Base-by-base conservation (phyloP, 2,888 invertebrate genomes). In the Plagodis dolabraria region DNA sequence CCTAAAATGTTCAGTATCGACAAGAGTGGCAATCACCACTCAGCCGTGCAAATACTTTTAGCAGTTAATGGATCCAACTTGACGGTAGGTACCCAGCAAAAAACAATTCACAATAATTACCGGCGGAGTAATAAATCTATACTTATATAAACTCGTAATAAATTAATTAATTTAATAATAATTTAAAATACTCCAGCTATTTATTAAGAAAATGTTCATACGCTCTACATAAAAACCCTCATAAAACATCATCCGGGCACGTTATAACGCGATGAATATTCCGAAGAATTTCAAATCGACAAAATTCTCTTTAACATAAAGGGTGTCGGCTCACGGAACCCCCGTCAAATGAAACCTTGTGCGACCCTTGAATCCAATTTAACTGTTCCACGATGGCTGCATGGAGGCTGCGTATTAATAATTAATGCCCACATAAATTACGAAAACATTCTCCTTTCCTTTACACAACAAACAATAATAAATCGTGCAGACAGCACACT, bases 281-380 rank as follows among this genome's bases (percentile, higher is more conserved):
- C 66, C 65, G 47, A 70, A 73, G 69, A 76, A 73, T 77, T 79
- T 70, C 68, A 76, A 79, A 76, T 81, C 74, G 74, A 76, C 75
- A 75, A 79, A 78, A 68, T 78, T 75, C 71, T 74, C 69, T 76
- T 74, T 74, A 71, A 57, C 78, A 76, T 77, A 77, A 77, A 79
- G 74, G 78, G 73, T 66, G 68, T 70, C 69, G 75, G 69, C 78
- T 74, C 70, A 79, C 76, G 78, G 75, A 73, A 80, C 83, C 86
- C 82, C 80, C 82, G 82, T 88, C 83, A 83, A 82, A 83, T 84
- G 82, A 85, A 80, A 81, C 81, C 81, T 77, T 74, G 55, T 62
- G 73, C 74, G 81, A 81, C 83, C 86, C 82, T 83, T 79, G 77
- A 81, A 86, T 80, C 83, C 76, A 86, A 87, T 89, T 89, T 86